Evolutionary conservation across 2,888 invertebrate genomes (phyloP).

Genomic region (Melanchra persicariae): DNA sequence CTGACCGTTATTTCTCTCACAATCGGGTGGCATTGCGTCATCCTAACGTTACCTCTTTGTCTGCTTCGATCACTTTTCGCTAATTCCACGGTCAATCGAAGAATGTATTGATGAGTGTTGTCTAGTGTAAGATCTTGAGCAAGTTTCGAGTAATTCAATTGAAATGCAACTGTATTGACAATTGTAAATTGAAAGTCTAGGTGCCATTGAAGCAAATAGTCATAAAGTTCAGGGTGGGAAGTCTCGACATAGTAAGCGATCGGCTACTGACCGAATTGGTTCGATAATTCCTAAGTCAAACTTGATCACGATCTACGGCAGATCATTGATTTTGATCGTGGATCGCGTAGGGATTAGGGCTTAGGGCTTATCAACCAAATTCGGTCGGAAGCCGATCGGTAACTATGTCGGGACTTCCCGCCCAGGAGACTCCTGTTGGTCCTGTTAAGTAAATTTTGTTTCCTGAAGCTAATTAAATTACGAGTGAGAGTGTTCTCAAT

Average conservation of each 20-base stretch:
- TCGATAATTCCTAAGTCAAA: too few relatives aligned
- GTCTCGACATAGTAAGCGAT: too few relatives aligned
- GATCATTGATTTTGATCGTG: too few relatives aligned
- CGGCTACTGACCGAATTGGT: too few relatives aligned
- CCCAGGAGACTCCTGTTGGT: too few relatives aligned
- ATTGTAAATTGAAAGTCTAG: constrained; percentile 2
- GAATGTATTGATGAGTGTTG: constrained; percentile 18
- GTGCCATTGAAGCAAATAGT: neutral
- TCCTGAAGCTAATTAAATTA: constrained; percentile 12
- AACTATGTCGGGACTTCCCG: too few relatives aligned
- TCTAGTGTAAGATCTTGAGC: constrained; percentile 25
- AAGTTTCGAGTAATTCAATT: constrained; percentile 27
- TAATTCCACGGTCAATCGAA: constrained; percentile 35
- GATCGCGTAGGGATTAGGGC: too few relatives aligned
- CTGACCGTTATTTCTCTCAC: constrained; percentile 58
- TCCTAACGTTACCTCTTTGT: constrained; percentile 61
- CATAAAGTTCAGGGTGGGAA: too few relatives aligned
- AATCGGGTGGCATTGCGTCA: constrained; percentile 60
- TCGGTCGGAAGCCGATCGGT: too few relatives aligned
- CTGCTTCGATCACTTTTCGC: constrained; percentile 46
- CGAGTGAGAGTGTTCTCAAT: constrained; percentile 10
- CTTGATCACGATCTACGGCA: too few relatives aligned
- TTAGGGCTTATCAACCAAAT: too few relatives aligned
- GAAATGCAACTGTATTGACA: neutral
- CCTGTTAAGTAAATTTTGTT: too few relatives aligned